Conservation (phyloP, 2,888 invertebrate species). For the Cosmorhoe ocellata region DNA sequence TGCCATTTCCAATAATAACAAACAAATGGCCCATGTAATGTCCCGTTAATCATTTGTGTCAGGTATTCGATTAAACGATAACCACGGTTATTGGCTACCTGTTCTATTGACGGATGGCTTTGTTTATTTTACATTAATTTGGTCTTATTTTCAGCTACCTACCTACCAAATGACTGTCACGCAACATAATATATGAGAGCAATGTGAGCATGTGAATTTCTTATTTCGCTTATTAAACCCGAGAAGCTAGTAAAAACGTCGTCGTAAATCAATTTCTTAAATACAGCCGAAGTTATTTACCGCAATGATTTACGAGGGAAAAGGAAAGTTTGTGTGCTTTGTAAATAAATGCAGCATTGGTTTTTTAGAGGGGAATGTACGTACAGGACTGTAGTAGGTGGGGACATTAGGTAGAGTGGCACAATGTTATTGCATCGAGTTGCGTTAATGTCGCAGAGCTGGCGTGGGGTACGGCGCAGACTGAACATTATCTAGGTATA, state of each 20-base stretch:
- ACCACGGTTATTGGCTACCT: conserved; percentile 32
- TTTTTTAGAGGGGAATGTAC: conserved; percentile 44
- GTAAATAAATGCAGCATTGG: conserved; percentile 36
- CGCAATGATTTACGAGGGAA: conserved; percentile 60
- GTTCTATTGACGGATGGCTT: conserved; percentile 26
- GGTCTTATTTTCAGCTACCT: conserved; percentile 12
- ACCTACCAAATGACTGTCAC: conserved; percentile 17
- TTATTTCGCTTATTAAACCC: conserved; percentile 60
- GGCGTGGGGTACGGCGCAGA: conserved; percentile 56
- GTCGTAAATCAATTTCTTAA: conserved; percentile 72
- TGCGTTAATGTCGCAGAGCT: conserved; percentile 58
- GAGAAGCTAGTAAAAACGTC: conserved; percentile 65
- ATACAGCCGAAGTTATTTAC: conserved; percentile 61
- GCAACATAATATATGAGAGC: conserved; percentile 28
- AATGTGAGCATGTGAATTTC: conserved; percentile 36
- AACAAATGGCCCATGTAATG: conserved; percentile 28
- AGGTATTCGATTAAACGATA: conserved; percentile 28
- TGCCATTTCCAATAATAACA: conserved; percentile 25
- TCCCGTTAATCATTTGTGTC: conserved; percentile 28
- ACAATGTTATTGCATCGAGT: conserved; percentile 72
- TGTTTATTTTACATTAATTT: conserved; percentile 28
- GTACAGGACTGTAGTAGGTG: conserved; percentile 44
- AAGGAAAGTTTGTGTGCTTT: conserved; percentile 51
- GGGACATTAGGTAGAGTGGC: conserved; percentile 63
- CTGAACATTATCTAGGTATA: conserved; percentile 77